phyloP scores from a whole-genome alignment of 2,113 vertebrate species.

The Cricetomys ansorgei region DNA sequence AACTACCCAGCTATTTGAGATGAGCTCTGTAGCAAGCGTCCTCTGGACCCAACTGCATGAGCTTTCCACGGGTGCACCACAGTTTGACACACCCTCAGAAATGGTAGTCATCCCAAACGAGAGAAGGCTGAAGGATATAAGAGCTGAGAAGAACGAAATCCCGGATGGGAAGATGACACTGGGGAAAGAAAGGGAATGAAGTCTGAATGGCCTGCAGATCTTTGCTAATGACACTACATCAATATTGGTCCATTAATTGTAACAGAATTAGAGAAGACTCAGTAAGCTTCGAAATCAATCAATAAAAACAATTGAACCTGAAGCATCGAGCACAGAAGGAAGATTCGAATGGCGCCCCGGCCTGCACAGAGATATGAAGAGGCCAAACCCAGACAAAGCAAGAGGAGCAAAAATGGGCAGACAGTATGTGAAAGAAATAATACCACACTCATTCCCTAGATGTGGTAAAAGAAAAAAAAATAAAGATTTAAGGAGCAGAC shows the following conservation, averaged over 20 bases:
- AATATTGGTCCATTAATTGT: neutral
- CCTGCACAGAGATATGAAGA: neutral
- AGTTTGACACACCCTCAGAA: neutral
- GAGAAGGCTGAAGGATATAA: neutral
- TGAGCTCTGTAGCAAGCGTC: too few species aligned
- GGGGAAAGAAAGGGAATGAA: neutral
- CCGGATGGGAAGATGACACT: fast-evolving
- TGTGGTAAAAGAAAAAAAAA: neutral
- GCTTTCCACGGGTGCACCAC: too few species aligned
- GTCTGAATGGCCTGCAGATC: neutral
- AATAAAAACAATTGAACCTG: neutral
- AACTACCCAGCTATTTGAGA: too few species aligned
- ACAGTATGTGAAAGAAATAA: neutral
- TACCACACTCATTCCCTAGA: neutral
- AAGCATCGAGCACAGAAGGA: neutral
- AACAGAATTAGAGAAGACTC: neutral
- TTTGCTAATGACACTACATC: neutral
- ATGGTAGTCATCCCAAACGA: neutral
- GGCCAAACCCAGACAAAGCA: neutral
- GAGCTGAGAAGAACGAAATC: fast-evolving
- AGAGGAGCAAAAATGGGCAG: neutral
- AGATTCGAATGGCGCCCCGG: neutral
- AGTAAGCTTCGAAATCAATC: neutral
- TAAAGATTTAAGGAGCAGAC: neutral
- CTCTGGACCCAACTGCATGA: too few species aligned